These are phyloP conservation scores for Montipora sp. DNA, from an alignment of 64 coral and sea anemone genomes.

Conservation along the genomic window DNA sequence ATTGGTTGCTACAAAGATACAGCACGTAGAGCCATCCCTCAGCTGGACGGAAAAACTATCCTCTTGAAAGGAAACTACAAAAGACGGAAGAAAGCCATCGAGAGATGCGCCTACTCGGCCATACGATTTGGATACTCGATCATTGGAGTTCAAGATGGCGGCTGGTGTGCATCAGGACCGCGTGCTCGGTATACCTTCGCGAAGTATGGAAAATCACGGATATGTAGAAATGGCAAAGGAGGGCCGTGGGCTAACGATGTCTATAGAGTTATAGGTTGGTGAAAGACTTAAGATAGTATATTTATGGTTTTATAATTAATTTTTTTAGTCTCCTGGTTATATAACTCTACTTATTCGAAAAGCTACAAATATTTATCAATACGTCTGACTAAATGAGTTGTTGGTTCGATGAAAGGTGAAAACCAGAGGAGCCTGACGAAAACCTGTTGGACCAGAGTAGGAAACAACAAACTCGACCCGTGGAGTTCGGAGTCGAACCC, in stretches of 20 bases:
- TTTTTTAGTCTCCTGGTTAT: too few species aligned
- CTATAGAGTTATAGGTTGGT: slow-evolving; percentile 19
- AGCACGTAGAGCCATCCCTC: slow-evolving; percentile 12
- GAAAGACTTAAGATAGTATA: too few species aligned
- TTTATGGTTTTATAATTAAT: too few species aligned
- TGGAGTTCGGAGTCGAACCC: too few species aligned
- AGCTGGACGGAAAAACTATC: slow-evolving; percentile 15
- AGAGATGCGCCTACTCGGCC: slow-evolving; percentile 25
- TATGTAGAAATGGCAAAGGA: slow-evolving; percentile 51
- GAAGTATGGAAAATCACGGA: slow-evolving; percentile 49
- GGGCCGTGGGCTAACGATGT: slow-evolving; percentile 71
- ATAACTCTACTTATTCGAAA: too few species aligned
- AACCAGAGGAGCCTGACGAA: too few species aligned
- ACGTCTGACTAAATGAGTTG: too few species aligned
- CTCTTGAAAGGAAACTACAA: slow-evolving; percentile 7
- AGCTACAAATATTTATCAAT: too few species aligned
- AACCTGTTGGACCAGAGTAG: too few species aligned
- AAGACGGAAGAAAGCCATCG: slow-evolving; percentile 9
- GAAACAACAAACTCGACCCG: too few species aligned
- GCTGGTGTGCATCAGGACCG: slow-evolving; percentile 36
- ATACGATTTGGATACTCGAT: slow-evolving; percentile 9
- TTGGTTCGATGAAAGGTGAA: too few species aligned
- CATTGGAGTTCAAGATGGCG: slow-evolving; percentile 62
- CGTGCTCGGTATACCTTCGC: slow-evolving; percentile 14
- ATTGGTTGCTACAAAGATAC: slow-evolving; percentile 43